A percentile compares a stretch with the other conserved stretches of the same genome.
phyloP scores from a whole-genome alignment of 1,140 invertebrate genomes.

The Aphis gossypii region DNA sequence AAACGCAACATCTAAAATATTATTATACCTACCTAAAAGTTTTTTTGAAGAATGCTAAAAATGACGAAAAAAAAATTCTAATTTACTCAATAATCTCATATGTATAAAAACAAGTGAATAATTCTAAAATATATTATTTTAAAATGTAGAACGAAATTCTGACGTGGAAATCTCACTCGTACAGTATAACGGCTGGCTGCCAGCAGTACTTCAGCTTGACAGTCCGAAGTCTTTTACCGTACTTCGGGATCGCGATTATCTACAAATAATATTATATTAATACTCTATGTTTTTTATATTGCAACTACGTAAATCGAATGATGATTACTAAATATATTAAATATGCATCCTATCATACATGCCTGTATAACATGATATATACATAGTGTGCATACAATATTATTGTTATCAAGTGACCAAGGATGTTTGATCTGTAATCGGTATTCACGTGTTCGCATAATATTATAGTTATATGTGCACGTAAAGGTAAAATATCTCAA shows the following conservation, averaged over 20 bases:
- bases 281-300: not conserved
- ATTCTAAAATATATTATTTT: not conserved
- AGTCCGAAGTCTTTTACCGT: not conserved
- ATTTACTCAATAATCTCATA: not conserved
- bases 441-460: not conserved
- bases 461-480: not conserved
- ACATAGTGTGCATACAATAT: too few relatives aligned
- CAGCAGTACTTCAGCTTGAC: not conserved
- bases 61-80: not conserved
- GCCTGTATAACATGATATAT: too few relatives aligned
- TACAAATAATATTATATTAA: not conserved
- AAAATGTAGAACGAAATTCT: not conserved
- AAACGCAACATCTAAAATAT: too few relatives aligned
- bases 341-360: too few relatives aligned
- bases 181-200: not conserved
- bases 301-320: not conserved
- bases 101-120: not conserved
- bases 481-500: not conserved
- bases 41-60: not conserved
- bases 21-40: too few relatives aligned
- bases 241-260: not conserved
- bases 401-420: not conserved
- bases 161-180: not conserved
- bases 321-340: not conserved
- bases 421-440: not conserved